Conservation (phyloP, 2,113 vertebrate species). For the Micronycteris hirsuta region DNA sequence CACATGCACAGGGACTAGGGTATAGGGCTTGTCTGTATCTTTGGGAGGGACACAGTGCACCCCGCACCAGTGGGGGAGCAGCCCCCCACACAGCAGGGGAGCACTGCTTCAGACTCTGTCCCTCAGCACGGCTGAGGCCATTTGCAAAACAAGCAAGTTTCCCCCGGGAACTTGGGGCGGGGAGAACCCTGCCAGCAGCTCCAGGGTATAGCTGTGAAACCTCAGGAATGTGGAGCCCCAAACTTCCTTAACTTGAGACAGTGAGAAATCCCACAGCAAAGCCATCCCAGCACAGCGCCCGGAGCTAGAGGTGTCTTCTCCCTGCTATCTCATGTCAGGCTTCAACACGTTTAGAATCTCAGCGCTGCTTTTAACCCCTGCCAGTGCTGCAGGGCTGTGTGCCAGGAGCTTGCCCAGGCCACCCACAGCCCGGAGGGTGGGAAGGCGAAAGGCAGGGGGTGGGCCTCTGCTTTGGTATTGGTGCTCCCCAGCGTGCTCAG, state of each 20-base stretch:
- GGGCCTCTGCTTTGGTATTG: fast-evolving
- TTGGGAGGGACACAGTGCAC: neutral
- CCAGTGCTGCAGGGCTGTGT: fast-evolving
- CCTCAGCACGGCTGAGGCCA: fast-evolving
- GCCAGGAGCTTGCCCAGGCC: neutral
- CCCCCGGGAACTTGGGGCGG: neutral
- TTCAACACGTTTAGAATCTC: neutral
- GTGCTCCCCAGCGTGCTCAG: fast-evolving
- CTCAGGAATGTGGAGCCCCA: conserved; percentile 37
- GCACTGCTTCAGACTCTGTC: neutral
- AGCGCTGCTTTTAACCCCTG: neutral
- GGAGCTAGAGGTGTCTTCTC: neutral
- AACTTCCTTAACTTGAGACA: conserved; percentile 47
- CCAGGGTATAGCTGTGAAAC: neutral
- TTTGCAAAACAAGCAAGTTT: neutral
- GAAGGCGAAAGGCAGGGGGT: too few relatives aligned
- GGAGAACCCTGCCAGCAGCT: neutral
- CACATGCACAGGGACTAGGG: neutral
- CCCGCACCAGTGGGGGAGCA: fast-evolving
- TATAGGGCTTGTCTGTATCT: neutral
- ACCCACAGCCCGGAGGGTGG: fast-evolving
- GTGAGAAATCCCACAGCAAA: neutral
- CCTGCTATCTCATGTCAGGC: neutral
- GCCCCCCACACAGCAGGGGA: fast-evolving
- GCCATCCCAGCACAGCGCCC: neutral